These are phyloP conservation scores for Callaeas wilsoni DNA, from an alignment of 2,113 vertebrate species.

Conservation along the genomic window DNA sequence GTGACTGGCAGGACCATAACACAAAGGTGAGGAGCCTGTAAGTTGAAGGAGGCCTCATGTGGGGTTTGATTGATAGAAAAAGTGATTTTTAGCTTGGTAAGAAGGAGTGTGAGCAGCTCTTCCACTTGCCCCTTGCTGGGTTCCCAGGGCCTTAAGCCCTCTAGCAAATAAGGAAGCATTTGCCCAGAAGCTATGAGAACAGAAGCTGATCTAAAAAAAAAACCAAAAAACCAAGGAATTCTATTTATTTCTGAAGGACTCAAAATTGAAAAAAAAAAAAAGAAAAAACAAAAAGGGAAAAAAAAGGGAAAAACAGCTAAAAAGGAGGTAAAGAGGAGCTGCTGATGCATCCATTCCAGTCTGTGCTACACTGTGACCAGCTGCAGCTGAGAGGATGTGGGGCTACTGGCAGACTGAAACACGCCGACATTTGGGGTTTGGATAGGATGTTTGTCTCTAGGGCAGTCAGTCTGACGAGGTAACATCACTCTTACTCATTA, in stretches of 20 bases:
- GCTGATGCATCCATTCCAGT: too few species aligned
- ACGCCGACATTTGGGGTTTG: background rate
- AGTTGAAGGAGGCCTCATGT: constrained; percentile 18
- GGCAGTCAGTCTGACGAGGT: background rate
- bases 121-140: constrained; percentile 42
- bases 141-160: constrained; percentile 72
- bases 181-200: constrained; percentile 43
- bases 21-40: constrained; percentile 26
- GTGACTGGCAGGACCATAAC: constrained; percentile 22
- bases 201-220: background rate
- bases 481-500: background rate
- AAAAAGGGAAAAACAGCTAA: background rate
- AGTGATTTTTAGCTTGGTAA: constrained; percentile 33
- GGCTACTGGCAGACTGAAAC: background rate
- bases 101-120: constrained; percentile 9
- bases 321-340: background rate
- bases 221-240: background rate
- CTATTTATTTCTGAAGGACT: background rate
- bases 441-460: background rate
- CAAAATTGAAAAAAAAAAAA: background rate
- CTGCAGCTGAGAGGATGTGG: background rate
- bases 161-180: constrained; percentile 25
- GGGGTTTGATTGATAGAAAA: constrained; percentile 51
- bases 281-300: too few species aligned
- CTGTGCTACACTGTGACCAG: accelerated